phyloP scores from a whole-genome alignment of 2,797 vertebrate genomes.

The Oryzias dopingdopingensis region DNA sequence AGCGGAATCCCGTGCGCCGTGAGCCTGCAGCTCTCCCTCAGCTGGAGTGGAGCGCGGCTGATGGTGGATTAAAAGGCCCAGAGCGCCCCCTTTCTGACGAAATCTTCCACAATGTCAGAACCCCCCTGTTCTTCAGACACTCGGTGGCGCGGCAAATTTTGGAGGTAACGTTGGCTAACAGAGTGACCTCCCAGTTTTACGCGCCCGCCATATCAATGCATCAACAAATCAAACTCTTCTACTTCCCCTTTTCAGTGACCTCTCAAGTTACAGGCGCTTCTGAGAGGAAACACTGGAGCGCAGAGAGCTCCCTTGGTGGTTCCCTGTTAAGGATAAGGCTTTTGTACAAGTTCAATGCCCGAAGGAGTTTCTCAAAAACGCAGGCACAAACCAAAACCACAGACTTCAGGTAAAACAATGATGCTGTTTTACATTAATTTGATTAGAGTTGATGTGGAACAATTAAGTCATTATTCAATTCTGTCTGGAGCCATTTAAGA shows the following conservation, averaged over 20 bases:
- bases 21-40: slow-evolving; percentile 52
- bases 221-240: slow-evolving; percentile 22
- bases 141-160: slow-evolving; percentile 11
- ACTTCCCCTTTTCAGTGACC: slow-evolving; percentile 4
- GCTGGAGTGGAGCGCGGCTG: slow-evolving; percentile 45
- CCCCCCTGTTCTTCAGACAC: slow-evolving; percentile 1
- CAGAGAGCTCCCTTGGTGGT: neutral
- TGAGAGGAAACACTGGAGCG: neutral
- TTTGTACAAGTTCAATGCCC: neutral
- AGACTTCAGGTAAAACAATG: slow-evolving; percentile 24
- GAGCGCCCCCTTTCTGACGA: slow-evolving; percentile 81
- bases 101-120: neutral
- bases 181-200: slow-evolving; percentile 10
- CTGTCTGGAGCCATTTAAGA: slow-evolving; percentile 8
- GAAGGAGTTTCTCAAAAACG: slow-evolving; percentile 1
- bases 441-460: slow-evolving; percentile 34
- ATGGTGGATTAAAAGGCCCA: slow-evolving; percentile 71
- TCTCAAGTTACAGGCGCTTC: neutral
- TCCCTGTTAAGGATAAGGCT: neutral
- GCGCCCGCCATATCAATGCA: slow-evolving; percentile 7
- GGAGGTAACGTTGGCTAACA: slow-evolving; percentile 19
- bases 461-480: slow-evolving; percentile 40
- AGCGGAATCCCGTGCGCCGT: slow-evolving; percentile 39
- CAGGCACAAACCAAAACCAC: slow-evolving; percentile 13
- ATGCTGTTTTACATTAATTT: slow-evolving; percentile 25